Evolutionary conservation across 1,140 invertebrate species (phyloP), one percentile per base, ranked within the genome.

Genomic region (Polypedilum pembai): DNA sequence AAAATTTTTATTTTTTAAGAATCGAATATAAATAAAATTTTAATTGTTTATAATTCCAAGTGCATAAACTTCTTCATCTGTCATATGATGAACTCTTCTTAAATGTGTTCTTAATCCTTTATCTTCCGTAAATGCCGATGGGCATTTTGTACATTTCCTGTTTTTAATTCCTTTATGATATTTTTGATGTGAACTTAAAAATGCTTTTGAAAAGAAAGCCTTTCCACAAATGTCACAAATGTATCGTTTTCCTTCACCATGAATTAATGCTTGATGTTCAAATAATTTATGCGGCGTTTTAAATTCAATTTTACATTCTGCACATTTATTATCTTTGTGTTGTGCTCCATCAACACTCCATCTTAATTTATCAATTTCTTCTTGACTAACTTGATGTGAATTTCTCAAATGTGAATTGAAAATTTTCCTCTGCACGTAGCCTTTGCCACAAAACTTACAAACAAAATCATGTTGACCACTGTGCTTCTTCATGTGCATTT

Each of bases 201-300:
- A 20, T 21, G 20, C 65, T 20, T 69, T 69, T 7, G 65, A 69
- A 1, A 18, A 18, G 20, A 69, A 69, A 20, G 17, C 65, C 17
- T 69, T 69, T 7, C 65, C 65, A 69, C 65, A 69, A 18, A 69
- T 69, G 17, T 69, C 20, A 21, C 65, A 69, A n/a, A 69, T 69
- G 1, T 18, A 69, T 20, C 18, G 17, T 18, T 69, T n/a, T 20
- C 17, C 17, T 8, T 20, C 20, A 69, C 5, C 65, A 69, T 69
- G 65, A n/a, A 18, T 20, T 10, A 18, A 20, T 21, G 65, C 18
- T 7, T 18, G 17, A 20, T 69, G 65, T 18, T 69, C 18, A 8
- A 18, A 20, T 10, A 69, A 18, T 18, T 69, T 18, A 18, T 69
- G 65, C 4, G 18, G 17, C 20, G 17, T 18, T 20, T 69, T n/a